Percentiles rank a stretch among this genome's conserved stretches.
These are phyloP conservation scores for Serranus cabrilla DNA, from an alignment of 2,797 vertebrate species.

Conservation along the genomic window DNA sequence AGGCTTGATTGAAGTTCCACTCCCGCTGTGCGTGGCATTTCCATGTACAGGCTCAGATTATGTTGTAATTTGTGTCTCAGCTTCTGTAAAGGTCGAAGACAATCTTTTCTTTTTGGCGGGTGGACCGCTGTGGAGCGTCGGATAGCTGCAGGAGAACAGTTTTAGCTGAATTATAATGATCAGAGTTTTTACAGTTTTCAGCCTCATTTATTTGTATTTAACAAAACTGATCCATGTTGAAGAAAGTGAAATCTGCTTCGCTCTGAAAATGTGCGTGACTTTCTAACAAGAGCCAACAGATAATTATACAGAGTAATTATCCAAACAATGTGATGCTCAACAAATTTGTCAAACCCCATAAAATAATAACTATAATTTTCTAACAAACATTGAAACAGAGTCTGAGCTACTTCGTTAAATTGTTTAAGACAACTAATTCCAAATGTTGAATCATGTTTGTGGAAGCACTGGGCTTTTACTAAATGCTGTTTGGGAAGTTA, in stretches of 20 bases:
- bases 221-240: not conserved
- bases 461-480: not conserved
- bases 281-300: conserved; percentile 22
- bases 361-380: not conserved
- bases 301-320: conserved; percentile 37
- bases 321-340: conserved; percentile 20
- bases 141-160: conserved; percentile 19
- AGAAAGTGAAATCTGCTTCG: conserved; percentile 21
- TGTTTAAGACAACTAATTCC: not conserved
- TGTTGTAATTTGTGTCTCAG: conserved; percentile 42
- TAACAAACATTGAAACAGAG: not conserved
- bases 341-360: conserved; percentile 10
- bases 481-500: not conserved
- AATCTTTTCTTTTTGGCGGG: conserved; percentile 24
- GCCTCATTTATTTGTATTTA: conserved; percentile 22
- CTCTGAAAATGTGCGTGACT: conserved; percentile 17
- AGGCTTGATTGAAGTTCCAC: conserved; percentile 55
- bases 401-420: not conserved
- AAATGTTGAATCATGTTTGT: not conserved
- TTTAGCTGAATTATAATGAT: conserved; percentile 20
- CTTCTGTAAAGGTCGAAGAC: conserved; percentile 54
- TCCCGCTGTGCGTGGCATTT: conserved; percentile 65
- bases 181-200: conserved; percentile 15
- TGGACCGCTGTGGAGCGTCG: conserved; percentile 2
- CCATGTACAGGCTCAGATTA: conserved; percentile 25